phyloP scores from a whole-genome alignment of 2,888 invertebrate species.

The Campopleginae sp. region DNA sequence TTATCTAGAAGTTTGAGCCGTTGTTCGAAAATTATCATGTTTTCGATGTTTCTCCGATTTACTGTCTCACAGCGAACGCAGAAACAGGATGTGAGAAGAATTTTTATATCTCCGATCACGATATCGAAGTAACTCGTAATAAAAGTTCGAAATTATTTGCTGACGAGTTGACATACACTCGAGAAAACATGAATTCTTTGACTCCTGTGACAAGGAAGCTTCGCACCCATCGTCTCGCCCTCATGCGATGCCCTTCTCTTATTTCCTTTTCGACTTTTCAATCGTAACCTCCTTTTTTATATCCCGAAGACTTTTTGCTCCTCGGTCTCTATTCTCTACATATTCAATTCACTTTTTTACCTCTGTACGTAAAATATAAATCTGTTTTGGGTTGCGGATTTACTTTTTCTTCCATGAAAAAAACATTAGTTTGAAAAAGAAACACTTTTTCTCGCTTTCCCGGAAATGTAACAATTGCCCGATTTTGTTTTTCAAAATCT shows the following conservation, averaged over 20 bases:
- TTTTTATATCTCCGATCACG: conserved; percentile 46
- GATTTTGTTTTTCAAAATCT: conserved; percentile 1
- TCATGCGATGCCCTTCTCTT: conserved; percentile 11
- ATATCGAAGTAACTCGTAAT: conserved; percentile 40
- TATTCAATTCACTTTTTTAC: conserved; percentile 10
- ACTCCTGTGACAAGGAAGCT: neutral
- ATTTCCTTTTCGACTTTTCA: conserved; percentile 40
- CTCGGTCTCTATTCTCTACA: neutral
- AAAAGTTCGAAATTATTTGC: conserved; percentile 53
- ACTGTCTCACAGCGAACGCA: neutral
- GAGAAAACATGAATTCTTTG: conserved; percentile 63
- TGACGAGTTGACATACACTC: conserved; percentile 36
- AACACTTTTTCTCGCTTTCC: neutral
- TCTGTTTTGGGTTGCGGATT: neutral
- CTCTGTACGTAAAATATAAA: neutral
- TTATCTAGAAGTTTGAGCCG: neutral
- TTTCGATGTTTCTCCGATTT: neutral
- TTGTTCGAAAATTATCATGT: neutral
- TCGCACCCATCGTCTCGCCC: neutral
- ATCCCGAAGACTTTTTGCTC: conserved; percentile 32
- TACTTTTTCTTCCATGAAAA: neutral
- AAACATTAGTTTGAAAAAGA: conserved; percentile 35
- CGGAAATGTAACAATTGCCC: neutral
- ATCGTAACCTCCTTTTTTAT: conserved; percentile 8
- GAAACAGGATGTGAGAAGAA: conserved; percentile 20